A percentile compares a stretch with the other conserved stretches of the same genome.
Evolutionary conservation across 1,140 invertebrate genomes (phyloP).

Genomic region (Cotesia typhae): DNA sequence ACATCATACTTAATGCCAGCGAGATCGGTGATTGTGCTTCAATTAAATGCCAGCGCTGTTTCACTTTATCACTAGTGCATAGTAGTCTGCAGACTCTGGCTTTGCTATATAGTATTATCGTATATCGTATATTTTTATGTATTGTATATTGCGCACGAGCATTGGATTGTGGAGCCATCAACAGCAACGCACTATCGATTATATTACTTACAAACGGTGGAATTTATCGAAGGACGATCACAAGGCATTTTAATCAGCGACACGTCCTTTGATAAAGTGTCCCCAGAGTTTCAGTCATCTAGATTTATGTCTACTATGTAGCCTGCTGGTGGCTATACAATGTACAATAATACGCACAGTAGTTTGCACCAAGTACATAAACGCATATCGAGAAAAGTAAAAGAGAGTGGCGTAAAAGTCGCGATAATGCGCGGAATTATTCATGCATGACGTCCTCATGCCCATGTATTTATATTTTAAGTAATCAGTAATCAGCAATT

Average conservation of each 20-base stretch:
- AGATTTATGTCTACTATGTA: neutral
- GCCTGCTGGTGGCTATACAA: too few relatives aligned
- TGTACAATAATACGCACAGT: too few relatives aligned
- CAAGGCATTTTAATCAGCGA: slow-evolving; percentile 16
- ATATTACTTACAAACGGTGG: slow-evolving; percentile 39
- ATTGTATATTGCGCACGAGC: slow-evolving; percentile 41
- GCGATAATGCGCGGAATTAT: neutral
- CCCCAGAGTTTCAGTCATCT: neutral
- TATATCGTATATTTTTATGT: too few relatives aligned
- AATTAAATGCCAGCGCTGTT: slow-evolving; percentile 58
- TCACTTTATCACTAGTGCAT: slow-evolving; percentile 48
- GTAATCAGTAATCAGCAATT: neutral
- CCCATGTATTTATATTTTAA: neutral
- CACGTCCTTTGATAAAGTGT: slow-evolving; percentile 25
- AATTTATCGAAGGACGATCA: slow-evolving; percentile 43
- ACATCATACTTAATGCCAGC: slow-evolving; percentile 64
- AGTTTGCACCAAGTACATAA: too few relatives aligned
- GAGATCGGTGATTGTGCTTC: slow-evolving; percentile 51
- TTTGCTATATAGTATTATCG: too few relatives aligned
- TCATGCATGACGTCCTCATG: neutral
- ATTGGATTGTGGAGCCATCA: slow-evolving; percentile 31
- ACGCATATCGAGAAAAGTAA: neutral
- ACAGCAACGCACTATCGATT: slow-evolving; percentile 37
- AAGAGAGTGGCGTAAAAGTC: neutral
- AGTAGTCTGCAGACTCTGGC: slow-evolving; percentile 36